phyloP scores from a whole-genome alignment of 2,113 vertebrate genomes.

The Podiceps cristatus region DNA sequence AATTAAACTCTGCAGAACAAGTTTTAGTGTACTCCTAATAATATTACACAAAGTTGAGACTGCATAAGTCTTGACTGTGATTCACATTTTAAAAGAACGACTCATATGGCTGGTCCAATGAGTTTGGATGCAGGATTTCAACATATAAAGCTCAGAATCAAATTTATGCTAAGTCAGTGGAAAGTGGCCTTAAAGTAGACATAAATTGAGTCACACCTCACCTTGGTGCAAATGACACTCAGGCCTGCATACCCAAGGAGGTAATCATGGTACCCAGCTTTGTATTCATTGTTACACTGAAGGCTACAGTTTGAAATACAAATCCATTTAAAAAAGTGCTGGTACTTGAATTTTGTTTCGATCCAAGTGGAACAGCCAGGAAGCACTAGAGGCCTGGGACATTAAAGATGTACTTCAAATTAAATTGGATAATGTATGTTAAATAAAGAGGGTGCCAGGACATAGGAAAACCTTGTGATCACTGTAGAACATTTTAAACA shows the following conservation, averaged over 20 bases:
- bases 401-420: conserved; percentile 30
- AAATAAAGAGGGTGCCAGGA: conserved; percentile 29
- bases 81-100: background rate
- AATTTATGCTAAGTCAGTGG: conserved; percentile 11
- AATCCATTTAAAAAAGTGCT: background rate
- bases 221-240: conserved; percentile 7
- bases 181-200: conserved; percentile 17
- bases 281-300: background rate
- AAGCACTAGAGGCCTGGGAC: background rate
- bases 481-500: background rate
- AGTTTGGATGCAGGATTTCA: background rate
- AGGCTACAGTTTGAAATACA: background rate
- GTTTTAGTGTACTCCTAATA: background rate
- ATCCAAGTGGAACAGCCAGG: conserved; percentile 30
- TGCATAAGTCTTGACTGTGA: background rate
- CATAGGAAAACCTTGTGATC: background rate
- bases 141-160: background rate
- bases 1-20: background rate
- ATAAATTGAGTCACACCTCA: conserved; percentile 47
- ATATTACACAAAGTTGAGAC: background rate
- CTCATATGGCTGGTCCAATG: background rate
- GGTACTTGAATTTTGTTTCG: conserved; percentile 25
- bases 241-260: background rate
- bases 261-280: background rate
- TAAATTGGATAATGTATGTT: conserved; percentile 28